Evolutionary conservation across 2,113 vertebrate species (phyloP).

Genomic region (Piliocolobus tephrosceles): DNA sequence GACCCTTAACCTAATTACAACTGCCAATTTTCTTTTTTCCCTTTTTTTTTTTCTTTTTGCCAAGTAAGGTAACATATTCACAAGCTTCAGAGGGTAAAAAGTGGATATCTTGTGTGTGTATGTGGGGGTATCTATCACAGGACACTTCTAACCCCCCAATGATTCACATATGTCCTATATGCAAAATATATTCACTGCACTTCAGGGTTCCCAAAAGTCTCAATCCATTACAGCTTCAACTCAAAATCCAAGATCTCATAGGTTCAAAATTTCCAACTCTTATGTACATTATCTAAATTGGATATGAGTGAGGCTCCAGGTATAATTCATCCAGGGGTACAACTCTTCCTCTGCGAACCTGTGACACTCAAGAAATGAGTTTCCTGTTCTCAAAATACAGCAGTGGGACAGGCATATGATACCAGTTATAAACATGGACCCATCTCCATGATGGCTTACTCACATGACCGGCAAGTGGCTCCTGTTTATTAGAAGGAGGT

Average conservation of each 20-base stretch:
- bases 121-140: neutral
- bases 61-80: neutral
- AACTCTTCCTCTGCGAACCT: neutral
- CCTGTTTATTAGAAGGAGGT: neutral
- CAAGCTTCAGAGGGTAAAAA: neutral
- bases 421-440: neutral
- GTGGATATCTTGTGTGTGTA: neutral
- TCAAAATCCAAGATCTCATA: neutral
- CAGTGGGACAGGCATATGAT: neutral
- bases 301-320: neutral
- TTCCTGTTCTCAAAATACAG: neutral
- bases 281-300: neutral
- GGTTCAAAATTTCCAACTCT: neutral
- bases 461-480: fast-evolving
- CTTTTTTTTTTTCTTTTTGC: neutral
- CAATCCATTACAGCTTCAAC: neutral
- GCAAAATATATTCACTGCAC: neutral
- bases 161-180: neutral
- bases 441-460: neutral
- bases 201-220: neutral
- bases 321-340: neutral
- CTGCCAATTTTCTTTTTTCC: neutral
- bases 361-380: neutral
- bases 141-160: neutral
- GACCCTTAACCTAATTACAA: neutral